These are phyloP conservation scores for Aplodontia rufa DNA, from an alignment of 2,113 vertebrate species.

Conservation along the genomic window DNA sequence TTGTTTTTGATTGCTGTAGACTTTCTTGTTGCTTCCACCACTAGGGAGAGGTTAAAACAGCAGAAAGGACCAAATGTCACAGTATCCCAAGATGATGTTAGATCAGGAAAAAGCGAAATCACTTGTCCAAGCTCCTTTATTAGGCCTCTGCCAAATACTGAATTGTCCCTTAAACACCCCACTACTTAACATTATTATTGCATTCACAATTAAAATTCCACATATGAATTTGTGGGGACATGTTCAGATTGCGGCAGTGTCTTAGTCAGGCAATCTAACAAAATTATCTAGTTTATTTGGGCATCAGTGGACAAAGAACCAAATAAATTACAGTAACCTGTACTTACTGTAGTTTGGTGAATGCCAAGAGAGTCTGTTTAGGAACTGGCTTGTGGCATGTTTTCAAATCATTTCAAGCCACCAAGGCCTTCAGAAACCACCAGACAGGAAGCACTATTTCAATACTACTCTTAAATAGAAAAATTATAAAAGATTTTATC, in stretches of 20 bases:
- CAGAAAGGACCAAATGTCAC: neutral
- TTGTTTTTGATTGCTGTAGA: neutral
- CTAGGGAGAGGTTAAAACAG: no score
- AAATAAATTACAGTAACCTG: neutral
- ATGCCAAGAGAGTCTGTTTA: neutral
- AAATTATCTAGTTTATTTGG: neutral
- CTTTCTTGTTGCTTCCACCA: no score
- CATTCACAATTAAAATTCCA: neutral
- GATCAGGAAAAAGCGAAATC: neutral
- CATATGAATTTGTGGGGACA: neutral
- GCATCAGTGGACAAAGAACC: neutral
- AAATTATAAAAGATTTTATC: constrained; percentile 1
- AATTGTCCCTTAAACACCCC: neutral
- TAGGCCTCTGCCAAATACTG: no score
- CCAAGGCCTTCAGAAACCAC: neutral
- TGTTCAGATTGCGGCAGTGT: neutral
- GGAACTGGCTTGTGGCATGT: neutral
- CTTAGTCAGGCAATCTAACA: neutral
- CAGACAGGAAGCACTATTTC: neutral
- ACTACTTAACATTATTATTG: neutral
- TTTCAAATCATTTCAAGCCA: constrained; percentile 29
- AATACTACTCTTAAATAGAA: neutral
- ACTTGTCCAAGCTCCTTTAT: neutral
- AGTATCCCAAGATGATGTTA: no score
- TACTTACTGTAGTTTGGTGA: neutral